Percentiles rank a stretch among this genome's conserved stretches.
Conservation (phyloP, 2,888 invertebrate species). For the Thymelicus sylvestris region DNA sequence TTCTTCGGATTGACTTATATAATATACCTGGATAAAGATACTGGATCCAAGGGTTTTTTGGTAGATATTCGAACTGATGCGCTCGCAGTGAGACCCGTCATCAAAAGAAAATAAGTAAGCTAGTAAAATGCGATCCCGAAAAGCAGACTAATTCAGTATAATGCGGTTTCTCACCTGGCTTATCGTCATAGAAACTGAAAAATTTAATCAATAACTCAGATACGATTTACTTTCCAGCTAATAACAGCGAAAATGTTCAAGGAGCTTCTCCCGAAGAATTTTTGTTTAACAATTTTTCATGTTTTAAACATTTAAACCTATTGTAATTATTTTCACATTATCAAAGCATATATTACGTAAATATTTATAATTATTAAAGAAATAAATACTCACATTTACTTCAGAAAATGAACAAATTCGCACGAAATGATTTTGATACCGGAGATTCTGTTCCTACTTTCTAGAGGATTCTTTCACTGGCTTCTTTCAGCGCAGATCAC, state of each 20-base stretch:
- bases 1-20: neutral
- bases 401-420: constrained; percentile 77
- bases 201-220: constrained; percentile 72
- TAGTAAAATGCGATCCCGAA: constrained; percentile 6
- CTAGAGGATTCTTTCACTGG: constrained; percentile 84
- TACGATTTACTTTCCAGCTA: constrained; percentile 61
- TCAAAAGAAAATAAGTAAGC: constrained; percentile 54
- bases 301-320: neutral
- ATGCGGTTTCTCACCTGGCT: constrained; percentile 42
- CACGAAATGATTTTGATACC: constrained; percentile 84
- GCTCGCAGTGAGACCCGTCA: constrained; percentile 80
- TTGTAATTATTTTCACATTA: constrained; percentile 12
- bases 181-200: constrained; percentile 73
- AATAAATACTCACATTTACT: constrained; percentile 78
- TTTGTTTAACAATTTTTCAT: constrained; percentile 1
- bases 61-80: constrained; percentile 77
- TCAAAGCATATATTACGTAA: constrained; percentile 37
- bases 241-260: constrained; percentile 56
- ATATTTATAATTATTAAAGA: constrained; percentile 48
- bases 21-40: constrained; percentile 59
- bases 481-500: constrained; percentile 78
- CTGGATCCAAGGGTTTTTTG: constrained; percentile 59
- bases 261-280: constrained; percentile 43
- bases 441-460: constrained; percentile 83
- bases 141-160: neutral